Conservation (phyloP, 2,113 vertebrate species). For the Ovis aries region ARS-UI_Ramb_v3.0 NC_056067.1:7553501-7554000, state of each 20-base stretch:
- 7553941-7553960: neutral
- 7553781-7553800: neutral
- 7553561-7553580: neutral
- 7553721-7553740: neutral
- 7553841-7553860: neutral
- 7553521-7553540: neutral
- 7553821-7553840: neutral
- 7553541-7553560: neutral
- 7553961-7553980: neutral
- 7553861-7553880: neutral
- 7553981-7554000: neutral
- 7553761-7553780: neutral
- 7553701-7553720: neutral
- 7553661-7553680: neutral
- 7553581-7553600: neutral
- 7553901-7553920: neutral
- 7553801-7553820: neutral
- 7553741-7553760: slow-evolving; percentile 23
- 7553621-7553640: neutral
- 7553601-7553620: neutral
- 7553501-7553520: neutral
- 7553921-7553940: neutral
- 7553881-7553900: neutral
- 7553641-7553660: neutral
- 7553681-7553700: slow-evolving; percentile 32